Base-by-base conservation (phyloP, 2,888 invertebrate genomes). In the Tromatobia lineatoria region DNA sequence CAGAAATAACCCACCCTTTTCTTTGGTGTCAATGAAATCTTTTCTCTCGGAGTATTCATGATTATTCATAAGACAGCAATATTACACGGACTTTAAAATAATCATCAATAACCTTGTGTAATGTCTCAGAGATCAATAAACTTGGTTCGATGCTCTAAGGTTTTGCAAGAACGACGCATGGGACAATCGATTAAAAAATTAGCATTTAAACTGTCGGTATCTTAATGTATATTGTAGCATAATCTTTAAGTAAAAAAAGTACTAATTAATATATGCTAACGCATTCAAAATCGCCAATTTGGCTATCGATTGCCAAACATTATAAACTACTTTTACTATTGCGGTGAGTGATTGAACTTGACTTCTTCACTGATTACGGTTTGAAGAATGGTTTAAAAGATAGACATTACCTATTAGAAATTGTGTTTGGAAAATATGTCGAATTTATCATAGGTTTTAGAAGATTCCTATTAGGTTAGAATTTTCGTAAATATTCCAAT, bases 11-110 rank as follows among this genome's bases (percentile, higher is more conserved):
- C n/a, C n/a, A n/a, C n/a, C n/a, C n/a, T n/a, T n/a, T n/a, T n/a
- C n/a, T n/a, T n/a, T n/a, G n/a, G n/a, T n/a, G n/a, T n/a, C n/a
- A n/a, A n/a, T n/a, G n/a, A n/a, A n/a, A n/a, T n/a, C n/a, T n/a
- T n/a, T n/a, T n/a, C n/a, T n/a, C n/a, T n/a, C n/a, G n/a, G n/a
- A n/a, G 3, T 23, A n/a, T 18, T 50, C 20, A 54, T 70, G 70
- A 54, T 70, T 70, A 70, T 70, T 70, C 34, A 70, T 54, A 8
- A 70, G 42, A 13, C 34, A 52, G 18, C 10, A 23, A 38, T 10
- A 25, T 23, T 25, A 11, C n/a, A 2, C 25, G 1, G 25, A 4
- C n/a, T 18, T n/a, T 3, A 3, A 13, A 18, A 18, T 50, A 50
- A 50, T 50, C 3, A 50, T 50, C 50, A 8, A 25, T 11, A 57